Base-by-base conservation (phyloP, 35 echinoderm and acorn worm species). In the Holothuria glaberrima region DNA sequence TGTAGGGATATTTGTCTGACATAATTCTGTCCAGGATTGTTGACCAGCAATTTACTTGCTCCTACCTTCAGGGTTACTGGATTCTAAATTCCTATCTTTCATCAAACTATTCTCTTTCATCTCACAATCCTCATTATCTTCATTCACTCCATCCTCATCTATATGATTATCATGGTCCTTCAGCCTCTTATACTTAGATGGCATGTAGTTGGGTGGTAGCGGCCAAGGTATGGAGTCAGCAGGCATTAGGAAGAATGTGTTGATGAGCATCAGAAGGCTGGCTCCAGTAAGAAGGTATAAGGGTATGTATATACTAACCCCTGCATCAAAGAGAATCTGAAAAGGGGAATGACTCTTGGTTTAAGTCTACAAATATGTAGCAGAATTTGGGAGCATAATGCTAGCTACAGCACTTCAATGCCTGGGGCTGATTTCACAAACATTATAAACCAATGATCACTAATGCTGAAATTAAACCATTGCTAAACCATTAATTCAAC, bases 211-310 rank as follows among this genome's bases (percentile, higher is more conserved):
- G 1, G 68, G 58, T 21, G 93, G 93, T 22, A 94, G 89, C 1
- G 93, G 93, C 89, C 89, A 94, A 2, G 93, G 93, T 45, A 94
- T 91, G 58, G 33, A 69, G 19, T 87, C 77, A 16, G 32, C 27
- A n/a, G 88, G 88, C 34, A 90, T 69, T 13, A 94, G 61, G 41
- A 94, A 78, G 58, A 94, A 78, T 0, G 93, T 94, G 58, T 94
- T 91, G 44, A 94, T 44, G 30, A 76, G 74, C 48, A 94, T 75
- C 18, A 91, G 30, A 24, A 91, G 28, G 30, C 68, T 91, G 3
- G 71, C 70, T 17, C 93, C 93, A 0, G 93, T 89, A 32, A 91
- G 41, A 59, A 91, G 38, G 82, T 91, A 94, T 48, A 94, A 82
- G 17, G 93, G 75, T 9, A 84, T 91, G 18, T 56, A 59, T 29